These are phyloP conservation scores for Mastacembelus armatus DNA, from an alignment of 2,797 vertebrate species.

Conservation along the genomic window DNA sequence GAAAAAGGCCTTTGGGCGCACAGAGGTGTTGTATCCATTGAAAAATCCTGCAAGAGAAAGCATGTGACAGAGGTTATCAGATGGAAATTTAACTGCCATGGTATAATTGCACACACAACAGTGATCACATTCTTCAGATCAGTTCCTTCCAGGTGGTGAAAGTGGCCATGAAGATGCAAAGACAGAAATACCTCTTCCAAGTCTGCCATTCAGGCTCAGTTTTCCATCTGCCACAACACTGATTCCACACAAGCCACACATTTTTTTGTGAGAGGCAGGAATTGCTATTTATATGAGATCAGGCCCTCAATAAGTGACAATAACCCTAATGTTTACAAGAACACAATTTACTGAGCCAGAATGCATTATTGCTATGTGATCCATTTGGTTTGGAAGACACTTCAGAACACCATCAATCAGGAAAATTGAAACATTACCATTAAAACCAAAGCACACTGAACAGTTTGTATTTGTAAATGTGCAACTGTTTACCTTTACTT, in stretches of 20 bases:
- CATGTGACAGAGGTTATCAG: conserved; percentile 43
- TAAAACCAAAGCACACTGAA: not conserved
- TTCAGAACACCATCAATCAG: conserved; percentile 36
- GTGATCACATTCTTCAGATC: conserved; percentile 27
- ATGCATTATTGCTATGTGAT: conserved; percentile 19
- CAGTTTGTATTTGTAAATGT: not conserved
- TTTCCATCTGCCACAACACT: not conserved
- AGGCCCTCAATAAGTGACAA: conserved; percentile 48
- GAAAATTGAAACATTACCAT: not conserved
- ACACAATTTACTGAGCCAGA: conserved; percentile 20
- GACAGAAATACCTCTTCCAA: conserved; percentile 6
- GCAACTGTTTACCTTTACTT: conserved; percentile 54
- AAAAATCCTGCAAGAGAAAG: conserved; percentile 44
- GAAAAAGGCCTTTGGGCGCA: conserved; percentile 49
- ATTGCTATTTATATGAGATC: conserved; percentile 41
- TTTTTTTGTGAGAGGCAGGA: conserved; percentile 17
- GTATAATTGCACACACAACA: conserved; percentile 40
- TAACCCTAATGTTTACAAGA: conserved; percentile 24
- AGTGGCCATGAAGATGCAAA: conserved; percentile 43
- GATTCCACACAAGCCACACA: conserved; percentile 48
- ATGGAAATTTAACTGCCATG: conserved; percentile 26
- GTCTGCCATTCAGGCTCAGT: not conserved
- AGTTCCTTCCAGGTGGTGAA: conserved; percentile 32
- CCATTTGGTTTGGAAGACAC: conserved; percentile 22
- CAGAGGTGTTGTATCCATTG: conserved; percentile 37